A percentile compares a stretch with the other conserved stretches of the same genome.
These are phyloP conservation scores for Isurus oxyrinchus DNA, from an alignment of 2,113 vertebrate genomes.

Conservation along the genomic window DNA sequence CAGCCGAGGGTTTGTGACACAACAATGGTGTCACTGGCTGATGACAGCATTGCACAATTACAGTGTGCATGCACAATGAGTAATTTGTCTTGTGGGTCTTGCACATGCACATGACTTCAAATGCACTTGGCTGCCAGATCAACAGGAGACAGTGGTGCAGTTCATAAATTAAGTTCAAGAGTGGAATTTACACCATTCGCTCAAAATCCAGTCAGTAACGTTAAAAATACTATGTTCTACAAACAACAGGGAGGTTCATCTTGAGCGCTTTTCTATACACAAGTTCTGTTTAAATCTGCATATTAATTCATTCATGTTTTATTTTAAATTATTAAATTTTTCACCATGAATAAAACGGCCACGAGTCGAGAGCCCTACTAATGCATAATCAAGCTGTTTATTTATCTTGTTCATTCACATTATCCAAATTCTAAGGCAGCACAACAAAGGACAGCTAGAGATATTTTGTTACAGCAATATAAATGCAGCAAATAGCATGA, in stretches of 20 bases:
- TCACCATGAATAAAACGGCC: too few relatives aligned
- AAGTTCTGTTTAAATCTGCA: neutral
- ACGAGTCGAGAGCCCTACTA: too few relatives aligned
- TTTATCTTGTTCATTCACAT: neutral
- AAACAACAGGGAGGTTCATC: neutral
- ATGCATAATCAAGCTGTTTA: neutral
- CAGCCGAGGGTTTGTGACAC: neutral
- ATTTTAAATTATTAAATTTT: too few relatives aligned
- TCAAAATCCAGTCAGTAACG: neutral
- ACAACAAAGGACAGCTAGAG: neutral
- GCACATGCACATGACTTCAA: neutral
- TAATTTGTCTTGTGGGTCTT: neutral
- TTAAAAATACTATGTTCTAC: neutral
- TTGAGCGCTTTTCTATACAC: neutral
- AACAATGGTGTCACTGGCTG: neutral
- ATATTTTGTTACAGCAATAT: too few relatives aligned
- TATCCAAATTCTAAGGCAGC: neutral
- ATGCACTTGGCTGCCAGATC: neutral
- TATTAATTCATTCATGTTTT: neutral
- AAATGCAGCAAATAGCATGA: too few relatives aligned
- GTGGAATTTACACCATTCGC: neutral
- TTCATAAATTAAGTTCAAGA: neutral
- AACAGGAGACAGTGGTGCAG: neutral
- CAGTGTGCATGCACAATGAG: neutral
- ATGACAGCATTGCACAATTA: neutral